These are phyloP conservation scores for Sciurus niger DNA, from an alignment of 2,113 vertebrate genomes.

Conservation along the genomic window DNA sequence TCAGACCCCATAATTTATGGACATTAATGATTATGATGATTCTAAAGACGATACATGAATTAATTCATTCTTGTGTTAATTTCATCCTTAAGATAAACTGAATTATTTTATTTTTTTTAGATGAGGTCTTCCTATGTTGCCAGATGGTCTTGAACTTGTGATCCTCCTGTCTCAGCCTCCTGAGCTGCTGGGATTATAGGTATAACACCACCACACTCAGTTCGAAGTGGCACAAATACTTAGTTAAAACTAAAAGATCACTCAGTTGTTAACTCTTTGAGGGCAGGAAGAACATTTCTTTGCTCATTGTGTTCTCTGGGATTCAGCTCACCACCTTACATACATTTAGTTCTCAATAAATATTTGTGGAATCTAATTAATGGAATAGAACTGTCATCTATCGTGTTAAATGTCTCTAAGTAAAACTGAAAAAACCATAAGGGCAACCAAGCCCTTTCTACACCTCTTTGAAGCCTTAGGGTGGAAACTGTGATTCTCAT, in stretches of 20 bases:
- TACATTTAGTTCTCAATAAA: background rate
- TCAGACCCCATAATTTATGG: background rate
- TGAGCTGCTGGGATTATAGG: no score
- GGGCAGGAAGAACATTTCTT: background rate
- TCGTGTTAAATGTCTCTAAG: background rate
- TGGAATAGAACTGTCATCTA: background rate
- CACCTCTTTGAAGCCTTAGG: background rate
- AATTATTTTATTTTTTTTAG: background rate
- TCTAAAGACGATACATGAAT: background rate
- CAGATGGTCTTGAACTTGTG: no score
- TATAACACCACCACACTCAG: no score
- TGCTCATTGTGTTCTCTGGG: background rate
- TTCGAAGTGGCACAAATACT: background rate
- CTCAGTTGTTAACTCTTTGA: background rate
- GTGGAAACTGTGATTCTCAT: background rate
- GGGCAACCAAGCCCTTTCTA: background rate
- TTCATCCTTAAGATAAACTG: conserved; percentile 25
- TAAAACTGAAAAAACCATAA: background rate
- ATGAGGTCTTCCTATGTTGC: no score
- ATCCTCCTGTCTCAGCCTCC: no score
- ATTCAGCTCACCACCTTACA: background rate
- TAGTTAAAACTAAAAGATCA: conserved; percentile 35
- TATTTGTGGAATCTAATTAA: conserved; percentile 22
- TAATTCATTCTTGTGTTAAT: conserved; percentile 17
- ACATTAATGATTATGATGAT: conserved; percentile 13